These are phyloP conservation scores for Papilio xuthus DNA, from an alignment of 1,140 invertebrate species.

Conservation along the genomic window DNA sequence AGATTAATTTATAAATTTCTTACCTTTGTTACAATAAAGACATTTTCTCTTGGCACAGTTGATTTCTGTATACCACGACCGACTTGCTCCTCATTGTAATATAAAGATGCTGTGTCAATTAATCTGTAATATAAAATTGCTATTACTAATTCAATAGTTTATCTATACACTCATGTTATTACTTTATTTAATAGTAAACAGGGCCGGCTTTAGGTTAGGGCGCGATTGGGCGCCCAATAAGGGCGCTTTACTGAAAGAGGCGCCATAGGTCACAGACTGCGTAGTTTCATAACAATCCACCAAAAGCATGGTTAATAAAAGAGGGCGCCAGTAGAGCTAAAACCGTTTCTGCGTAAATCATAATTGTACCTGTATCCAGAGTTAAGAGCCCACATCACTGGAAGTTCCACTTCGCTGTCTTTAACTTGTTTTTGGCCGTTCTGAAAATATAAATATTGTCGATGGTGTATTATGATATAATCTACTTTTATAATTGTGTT, in stretches of 20 bases:
- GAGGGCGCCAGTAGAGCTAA: too few relatives aligned
- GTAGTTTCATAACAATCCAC: too few relatives aligned
- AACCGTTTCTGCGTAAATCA: neutral
- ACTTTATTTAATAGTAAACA: too few relatives aligned
- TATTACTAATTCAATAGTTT: neutral
- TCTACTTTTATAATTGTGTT: too few relatives aligned
- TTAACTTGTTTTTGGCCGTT: constrained; percentile 56
- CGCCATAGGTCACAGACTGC: too few relatives aligned
- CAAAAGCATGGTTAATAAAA: too few relatives aligned
- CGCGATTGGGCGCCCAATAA: too few relatives aligned
- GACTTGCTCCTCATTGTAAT: constrained; percentile 61
- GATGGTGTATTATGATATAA: neutral
- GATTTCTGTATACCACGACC: constrained; percentile 53
- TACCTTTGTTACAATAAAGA: constrained; percentile 68
- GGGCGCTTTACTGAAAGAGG: too few relatives aligned
- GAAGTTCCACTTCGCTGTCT: constrained; percentile 50
- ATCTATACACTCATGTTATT: too few relatives aligned
- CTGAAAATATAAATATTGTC: constrained; percentile 43
- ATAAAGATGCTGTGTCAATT: constrained; percentile 60
- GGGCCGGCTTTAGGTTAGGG: too few relatives aligned
- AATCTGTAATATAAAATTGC: constrained; percentile 49
- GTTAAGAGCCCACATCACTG: constrained; percentile 56
- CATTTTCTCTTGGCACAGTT: constrained; percentile 52
- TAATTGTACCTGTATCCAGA: constrained; percentile 58
- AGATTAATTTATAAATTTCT: neutral